phyloP scores from a whole-genome alignment of 2,888 invertebrate genomes.

The Podabrus alpinus region DNA sequence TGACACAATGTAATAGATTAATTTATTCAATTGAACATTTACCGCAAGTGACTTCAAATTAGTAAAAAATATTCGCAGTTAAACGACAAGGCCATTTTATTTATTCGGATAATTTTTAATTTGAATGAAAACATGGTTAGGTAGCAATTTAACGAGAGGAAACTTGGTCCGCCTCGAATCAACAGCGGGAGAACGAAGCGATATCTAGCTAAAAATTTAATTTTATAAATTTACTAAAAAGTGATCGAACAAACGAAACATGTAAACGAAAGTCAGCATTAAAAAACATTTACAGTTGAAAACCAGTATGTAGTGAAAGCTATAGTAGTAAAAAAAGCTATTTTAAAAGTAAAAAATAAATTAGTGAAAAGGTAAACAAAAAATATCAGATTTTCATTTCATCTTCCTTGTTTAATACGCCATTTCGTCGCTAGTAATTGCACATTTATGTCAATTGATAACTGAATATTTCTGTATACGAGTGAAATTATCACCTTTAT shows the following conservation, averaged over 20 bases:
- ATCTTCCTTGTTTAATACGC: too few species aligned
- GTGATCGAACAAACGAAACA: neutral
- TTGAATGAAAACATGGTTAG: neutral
- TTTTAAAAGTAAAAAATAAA: neutral
- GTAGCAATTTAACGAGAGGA: neutral
- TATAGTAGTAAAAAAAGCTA: neutral
- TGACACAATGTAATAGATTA: too few species aligned
- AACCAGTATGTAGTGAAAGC: neutral
- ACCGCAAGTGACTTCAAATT: too few species aligned
- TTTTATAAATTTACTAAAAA: neutral
- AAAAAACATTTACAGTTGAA: neutral
- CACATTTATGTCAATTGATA: neutral
- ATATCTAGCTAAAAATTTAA: neutral
- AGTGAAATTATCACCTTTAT: neutral
- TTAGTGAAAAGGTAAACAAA: neutral
- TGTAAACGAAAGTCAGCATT: neutral
- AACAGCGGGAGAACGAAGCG: neutral
- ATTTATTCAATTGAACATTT: too few species aligned
- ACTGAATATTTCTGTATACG: neutral
- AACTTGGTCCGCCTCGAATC: neutral
- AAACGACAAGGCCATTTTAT: too few species aligned
- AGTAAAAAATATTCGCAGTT: too few species aligned
- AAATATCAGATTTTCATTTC: neutral
- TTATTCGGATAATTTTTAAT: neutral
- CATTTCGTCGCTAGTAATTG: neutral